A percentile compares a stretch with the other conserved stretches of the same genome.
Evolutionary conservation across 2,888 invertebrate genomes (phyloP).

Genomic region (Agrilus mali): DNA sequence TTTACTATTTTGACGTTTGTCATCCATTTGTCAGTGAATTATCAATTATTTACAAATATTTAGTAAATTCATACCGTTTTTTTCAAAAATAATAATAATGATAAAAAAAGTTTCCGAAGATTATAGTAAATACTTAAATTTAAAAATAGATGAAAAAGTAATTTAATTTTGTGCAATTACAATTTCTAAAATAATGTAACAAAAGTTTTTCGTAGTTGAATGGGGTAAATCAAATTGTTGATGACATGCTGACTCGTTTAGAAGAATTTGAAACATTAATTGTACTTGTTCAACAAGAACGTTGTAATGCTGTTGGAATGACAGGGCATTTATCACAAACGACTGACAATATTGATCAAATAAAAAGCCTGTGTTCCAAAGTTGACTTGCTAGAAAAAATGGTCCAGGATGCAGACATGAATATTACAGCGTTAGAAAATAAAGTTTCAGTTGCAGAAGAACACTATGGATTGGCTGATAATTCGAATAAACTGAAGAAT

Average conservation of each 20-base stretch:
- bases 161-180: background rate
- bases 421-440: slow-evolving; percentile 40
- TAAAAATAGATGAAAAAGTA: slow-evolving; percentile 62
- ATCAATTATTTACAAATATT: too few relatives aligned
- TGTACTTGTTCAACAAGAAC: slow-evolving; percentile 38
- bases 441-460: slow-evolving; percentile 47
- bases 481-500: slow-evolving; percentile 38
- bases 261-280: slow-evolving; percentile 53
- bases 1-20: too few relatives aligned
- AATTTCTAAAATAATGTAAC: background rate
- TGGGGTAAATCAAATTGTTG: slow-evolving; percentile 48
- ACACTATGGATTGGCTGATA: slow-evolving; percentile 45
- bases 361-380: slow-evolving; percentile 40
- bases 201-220: slow-evolving; percentile 15
- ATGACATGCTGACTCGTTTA: slow-evolving; percentile 52
- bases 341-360: slow-evolving; percentile 38
- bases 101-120: slow-evolving; percentile 53
- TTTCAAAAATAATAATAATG: too few relatives aligned
- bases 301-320: slow-evolving; percentile 34
- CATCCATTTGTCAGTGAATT: too few relatives aligned
- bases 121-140: slow-evolving; percentile 84
- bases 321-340: slow-evolving; percentile 39
- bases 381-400: slow-evolving; percentile 42
- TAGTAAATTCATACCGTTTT: too few relatives aligned
- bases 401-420: slow-evolving; percentile 41